Evolutionary conservation across 2,797 vertebrate genomes (phyloP).

Genomic region (Anabas testudineus): DNA sequence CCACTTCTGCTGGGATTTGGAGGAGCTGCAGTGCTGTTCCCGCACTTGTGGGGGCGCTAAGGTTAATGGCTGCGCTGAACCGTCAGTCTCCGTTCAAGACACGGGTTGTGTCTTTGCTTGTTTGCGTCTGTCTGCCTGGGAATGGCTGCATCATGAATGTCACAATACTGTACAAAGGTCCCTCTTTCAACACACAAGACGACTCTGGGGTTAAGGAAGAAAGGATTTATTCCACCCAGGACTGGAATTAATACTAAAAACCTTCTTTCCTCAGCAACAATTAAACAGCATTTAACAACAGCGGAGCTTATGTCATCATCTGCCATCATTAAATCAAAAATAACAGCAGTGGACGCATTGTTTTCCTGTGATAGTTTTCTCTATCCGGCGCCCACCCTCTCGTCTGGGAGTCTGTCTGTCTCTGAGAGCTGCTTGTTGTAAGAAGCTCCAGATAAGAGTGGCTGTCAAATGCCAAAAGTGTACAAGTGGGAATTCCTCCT

Average conservation of each 20-base stretch:
- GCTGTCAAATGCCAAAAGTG: conserved; percentile 16
- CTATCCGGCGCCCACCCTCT: conserved; percentile 10
- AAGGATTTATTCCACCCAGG: conserved; percentile 21
- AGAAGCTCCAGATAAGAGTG: conserved; percentile 25
- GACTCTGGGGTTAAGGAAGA: conserved; percentile 7
- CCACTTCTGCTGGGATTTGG: conserved; percentile 62
- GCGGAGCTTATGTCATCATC: neutral
- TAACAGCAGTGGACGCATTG: neutral
- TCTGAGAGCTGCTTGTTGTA: conserved; percentile 25
- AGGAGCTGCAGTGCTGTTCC: conserved; percentile 33
- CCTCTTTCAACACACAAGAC: conserved; percentile 9
- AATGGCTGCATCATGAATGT: conserved; percentile 19
- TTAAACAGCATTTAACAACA: conserved; percentile 6
- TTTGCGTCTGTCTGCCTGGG: conserved; percentile 18
- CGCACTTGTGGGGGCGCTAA: neutral
- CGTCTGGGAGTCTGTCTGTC: conserved; percentile 31
- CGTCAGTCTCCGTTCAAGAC: conserved; percentile 6
- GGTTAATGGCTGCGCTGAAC: neutral
- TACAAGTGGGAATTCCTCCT: neutral
- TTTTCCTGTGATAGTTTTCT: conserved; percentile 22
- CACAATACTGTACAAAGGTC: conserved; percentile 6
- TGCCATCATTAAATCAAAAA: neutral
- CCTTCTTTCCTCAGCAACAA: neutral
- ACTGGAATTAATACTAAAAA: conserved; percentile 16
- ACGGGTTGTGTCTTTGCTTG: conserved; percentile 14